A percentile compares a stretch with the other conserved stretches of the same genome.
phyloP scores from a whole-genome alignment of 2,113 vertebrate species.

The Mobula hypostoma region DNA sequence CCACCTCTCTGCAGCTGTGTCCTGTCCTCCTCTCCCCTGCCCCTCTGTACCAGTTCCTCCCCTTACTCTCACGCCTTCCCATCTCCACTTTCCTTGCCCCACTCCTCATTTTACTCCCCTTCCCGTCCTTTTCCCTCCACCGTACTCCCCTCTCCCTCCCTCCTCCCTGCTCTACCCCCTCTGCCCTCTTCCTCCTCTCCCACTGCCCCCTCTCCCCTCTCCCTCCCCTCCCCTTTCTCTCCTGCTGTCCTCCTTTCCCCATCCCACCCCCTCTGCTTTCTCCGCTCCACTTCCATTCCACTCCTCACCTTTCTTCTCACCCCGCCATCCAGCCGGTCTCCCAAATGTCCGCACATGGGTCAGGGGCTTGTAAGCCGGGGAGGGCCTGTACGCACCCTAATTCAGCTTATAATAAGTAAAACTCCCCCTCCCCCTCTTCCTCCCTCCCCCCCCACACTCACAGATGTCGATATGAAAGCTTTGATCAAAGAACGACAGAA shows the following conservation, averaged over 20 bases:
- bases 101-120: not conserved
- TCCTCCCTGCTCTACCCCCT: constrained; percentile 20
- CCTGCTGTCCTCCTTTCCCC: not conserved
- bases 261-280: constrained; percentile 43
- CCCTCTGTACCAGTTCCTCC: not conserved
- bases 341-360: no score
- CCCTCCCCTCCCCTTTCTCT: not conserved
- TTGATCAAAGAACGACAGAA: constrained; percentile 80
- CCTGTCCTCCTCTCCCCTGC: not conserved
- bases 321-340: no score
- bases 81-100: no score
- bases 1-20: no score
- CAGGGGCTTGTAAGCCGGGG: no score
- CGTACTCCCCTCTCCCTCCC: constrained; percentile 34
- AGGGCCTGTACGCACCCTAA: no score
- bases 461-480: constrained; percentile 70
- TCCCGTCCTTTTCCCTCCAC: not conserved
- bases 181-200: not conserved
- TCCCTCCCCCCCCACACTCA: constrained; percentile 40
- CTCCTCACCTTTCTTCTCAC: no score
- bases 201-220: not conserved
- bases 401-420: no score
- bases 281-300: not conserved
- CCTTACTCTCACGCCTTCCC: not conserved
- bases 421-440: no score